A percentile compares a stretch with the other conserved stretches of the same genome.
Conservation (phyloP, 2,113 vertebrate species). For the Callipepla californica region DNA sequence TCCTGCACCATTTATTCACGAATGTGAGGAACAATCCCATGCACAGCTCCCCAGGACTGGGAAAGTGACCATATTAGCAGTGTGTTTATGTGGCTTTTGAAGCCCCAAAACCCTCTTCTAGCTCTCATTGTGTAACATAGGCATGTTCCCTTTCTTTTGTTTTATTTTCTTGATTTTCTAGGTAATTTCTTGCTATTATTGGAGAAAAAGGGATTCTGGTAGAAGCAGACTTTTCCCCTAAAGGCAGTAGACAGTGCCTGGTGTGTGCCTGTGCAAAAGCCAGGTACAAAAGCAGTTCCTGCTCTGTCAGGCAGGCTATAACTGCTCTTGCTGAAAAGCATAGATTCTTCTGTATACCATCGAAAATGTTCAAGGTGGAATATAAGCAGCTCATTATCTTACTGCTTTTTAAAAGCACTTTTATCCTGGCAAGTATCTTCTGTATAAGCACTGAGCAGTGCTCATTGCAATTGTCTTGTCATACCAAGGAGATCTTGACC, state of each 20-base stretch:
- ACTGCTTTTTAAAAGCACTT: background rate
- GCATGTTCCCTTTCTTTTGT: background rate
- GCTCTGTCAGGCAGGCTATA: background rate
- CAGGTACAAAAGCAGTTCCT: background rate
- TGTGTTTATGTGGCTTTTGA: background rate
- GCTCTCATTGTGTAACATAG: background rate
- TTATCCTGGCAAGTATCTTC: background rate
- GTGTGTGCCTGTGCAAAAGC: background rate
- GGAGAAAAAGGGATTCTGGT: background rate
- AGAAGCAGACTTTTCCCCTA: slow-evolving; percentile 30
- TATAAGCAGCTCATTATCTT: background rate
- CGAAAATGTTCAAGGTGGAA: background rate
- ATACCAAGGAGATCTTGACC: background rate
- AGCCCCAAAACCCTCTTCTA: accelerated
- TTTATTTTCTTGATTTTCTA: background rate
- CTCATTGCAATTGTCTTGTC: background rate
- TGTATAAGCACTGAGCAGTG: background rate
- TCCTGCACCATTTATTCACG: background rate
- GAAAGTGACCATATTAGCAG: accelerated
- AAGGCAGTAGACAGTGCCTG: background rate
- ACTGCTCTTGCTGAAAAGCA: background rate
- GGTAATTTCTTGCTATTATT: background rate
- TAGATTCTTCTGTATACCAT: background rate
- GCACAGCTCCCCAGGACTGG: background rate
- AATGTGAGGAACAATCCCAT: background rate